phyloP scores from a whole-genome alignment of 1,140 invertebrate genomes.

The Panonychus citri region DNA sequence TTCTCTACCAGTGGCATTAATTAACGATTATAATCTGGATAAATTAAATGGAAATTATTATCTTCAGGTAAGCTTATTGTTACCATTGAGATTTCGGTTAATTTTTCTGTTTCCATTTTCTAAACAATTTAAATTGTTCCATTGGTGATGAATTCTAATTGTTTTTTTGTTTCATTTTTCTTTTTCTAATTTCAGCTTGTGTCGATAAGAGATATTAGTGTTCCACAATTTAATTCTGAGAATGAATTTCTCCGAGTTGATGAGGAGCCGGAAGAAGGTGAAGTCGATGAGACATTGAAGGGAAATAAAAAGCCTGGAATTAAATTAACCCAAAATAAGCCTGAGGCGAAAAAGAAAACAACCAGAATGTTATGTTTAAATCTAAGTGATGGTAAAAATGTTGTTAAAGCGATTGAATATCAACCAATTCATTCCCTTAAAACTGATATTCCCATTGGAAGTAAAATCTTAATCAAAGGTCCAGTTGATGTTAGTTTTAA shows the following conservation, averaged over 20 bases:
- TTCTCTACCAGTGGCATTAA: background rate
- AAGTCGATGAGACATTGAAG: background rate
- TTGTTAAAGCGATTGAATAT: background rate
- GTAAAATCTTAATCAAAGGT: background rate
- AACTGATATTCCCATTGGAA: background rate
- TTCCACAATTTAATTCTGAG: background rate
- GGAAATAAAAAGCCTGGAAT: background rate
- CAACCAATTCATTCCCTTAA: background rate
- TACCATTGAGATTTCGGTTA: no score
- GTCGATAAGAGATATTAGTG: background rate
- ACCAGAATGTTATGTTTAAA: background rate
- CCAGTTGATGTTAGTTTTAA: background rate
- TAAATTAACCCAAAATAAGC: no score
- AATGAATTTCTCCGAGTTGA: background rate
- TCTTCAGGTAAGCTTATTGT: background rate
- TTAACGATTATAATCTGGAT: background rate
- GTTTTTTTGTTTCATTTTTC: background rate
- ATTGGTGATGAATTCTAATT: no score
- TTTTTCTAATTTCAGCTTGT: background rate
- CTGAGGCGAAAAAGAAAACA: background rate
- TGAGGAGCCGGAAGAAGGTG: background rate
- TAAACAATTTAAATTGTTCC: no score
- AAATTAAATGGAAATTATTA: background rate
- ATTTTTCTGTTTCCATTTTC: no score
- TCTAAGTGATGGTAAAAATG: background rate